Base-by-base conservation (phyloP, 2,888 invertebrate species). In the Alloscopus bannaensis region DNA sequence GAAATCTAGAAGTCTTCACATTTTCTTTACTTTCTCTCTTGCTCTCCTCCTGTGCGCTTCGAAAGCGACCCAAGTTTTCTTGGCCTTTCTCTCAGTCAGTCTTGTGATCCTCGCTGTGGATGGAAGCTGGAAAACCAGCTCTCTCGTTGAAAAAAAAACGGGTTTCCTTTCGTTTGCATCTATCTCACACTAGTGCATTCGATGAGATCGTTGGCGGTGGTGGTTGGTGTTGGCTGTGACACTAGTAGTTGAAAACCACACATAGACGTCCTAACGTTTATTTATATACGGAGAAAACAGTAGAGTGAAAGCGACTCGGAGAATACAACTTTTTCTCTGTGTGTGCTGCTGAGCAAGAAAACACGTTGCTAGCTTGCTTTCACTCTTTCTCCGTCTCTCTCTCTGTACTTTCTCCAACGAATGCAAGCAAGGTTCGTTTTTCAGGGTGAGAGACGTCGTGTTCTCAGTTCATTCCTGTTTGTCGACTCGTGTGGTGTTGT, bases 401-500 rank as follows among this genome's bases (percentile, higher is more conserved):
- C 18, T 47, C 6, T n/a, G n/a, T 36, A 40, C 8, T 11, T 13
- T 24, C 24, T 55, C 22, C 28, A n/a, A 16, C 20, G 6, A 26
- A 3, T 31, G 22, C 64, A 18, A 20, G 22, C 40, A 47, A n/a
- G 22, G 28, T 26, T 40, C 28, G 42, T 28, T 68, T 64, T 60
- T 29, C 52, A 47, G 45, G 66, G 65, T 47, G 57, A 59, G 40
- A 52, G 68, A 60, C 40, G 42, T 22, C 29, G 66, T 64, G 57
- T 70, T 64, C 70, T 70, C 77, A 77, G 77, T 77, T 77, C 70
- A 70, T 69, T 77, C 77, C 62, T 64, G 77, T 64, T 77, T 77
- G 77, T 77, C 77, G 77, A 66, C 77, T 69, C 57, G 77, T 77
- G 77, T 69, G 76, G 76, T 76, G 66, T 65, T 42, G 42, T 69